Conservation (phyloP, 2,113 vertebrate genomes). For the Oceanites oceanicus region DNA sequence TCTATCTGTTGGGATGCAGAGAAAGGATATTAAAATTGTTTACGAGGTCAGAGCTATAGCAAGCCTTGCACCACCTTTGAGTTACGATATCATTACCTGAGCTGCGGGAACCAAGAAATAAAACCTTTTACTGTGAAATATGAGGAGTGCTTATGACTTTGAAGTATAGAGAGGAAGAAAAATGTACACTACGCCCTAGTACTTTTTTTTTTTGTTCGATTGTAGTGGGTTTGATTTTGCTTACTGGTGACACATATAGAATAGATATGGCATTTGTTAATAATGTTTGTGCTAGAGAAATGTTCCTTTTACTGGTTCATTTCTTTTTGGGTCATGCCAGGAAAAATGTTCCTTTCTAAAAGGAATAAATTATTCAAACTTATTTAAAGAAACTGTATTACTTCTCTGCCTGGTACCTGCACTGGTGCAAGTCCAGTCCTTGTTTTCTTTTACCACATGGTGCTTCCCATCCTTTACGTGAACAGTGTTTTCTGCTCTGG, state of each 20-base stretch:
- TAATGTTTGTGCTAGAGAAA: constrained; percentile 17
- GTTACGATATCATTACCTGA: constrained; percentile 65
- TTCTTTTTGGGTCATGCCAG: neutral
- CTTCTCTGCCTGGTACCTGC: neutral
- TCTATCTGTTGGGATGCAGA: neutral
- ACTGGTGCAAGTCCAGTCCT: neutral
- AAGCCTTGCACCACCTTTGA: constrained; percentile 29
- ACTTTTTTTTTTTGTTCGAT: neutral
- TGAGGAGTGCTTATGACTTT: constrained; percentile 41
- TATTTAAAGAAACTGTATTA: constrained; percentile 35
- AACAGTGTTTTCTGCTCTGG: neutral
- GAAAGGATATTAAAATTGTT: constrained; percentile 53
- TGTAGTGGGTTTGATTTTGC: neutral
- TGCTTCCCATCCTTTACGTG: neutral
- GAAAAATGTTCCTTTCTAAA: constrained; percentile 38
- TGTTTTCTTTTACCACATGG: neutral
- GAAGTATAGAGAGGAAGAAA: constrained; percentile 29
- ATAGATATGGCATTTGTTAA: constrained; percentile 2
- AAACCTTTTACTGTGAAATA: constrained; percentile 53
- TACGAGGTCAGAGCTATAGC: constrained; percentile 10
- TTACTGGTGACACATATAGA: neutral
- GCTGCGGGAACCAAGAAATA: constrained; percentile 46
- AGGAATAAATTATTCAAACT: constrained; percentile 45
- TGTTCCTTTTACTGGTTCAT: neutral
- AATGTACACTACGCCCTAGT: neutral